Evolutionary conservation across 1,140 invertebrate species (phyloP).

Genomic region (Caenorhabditis remanei): DNA sequence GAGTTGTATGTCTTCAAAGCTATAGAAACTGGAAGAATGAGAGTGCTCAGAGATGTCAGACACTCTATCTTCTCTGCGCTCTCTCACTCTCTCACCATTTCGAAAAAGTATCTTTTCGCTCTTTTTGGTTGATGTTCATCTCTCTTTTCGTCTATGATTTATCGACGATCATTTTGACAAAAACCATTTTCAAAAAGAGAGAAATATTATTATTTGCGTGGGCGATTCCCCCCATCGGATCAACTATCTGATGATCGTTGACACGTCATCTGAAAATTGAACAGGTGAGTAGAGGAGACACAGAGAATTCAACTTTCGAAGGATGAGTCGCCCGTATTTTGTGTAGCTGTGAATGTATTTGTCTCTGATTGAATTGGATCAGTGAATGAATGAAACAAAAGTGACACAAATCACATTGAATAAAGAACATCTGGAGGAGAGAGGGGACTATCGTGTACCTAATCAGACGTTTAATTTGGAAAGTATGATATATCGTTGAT

Average conservation of each 20-base stretch:
- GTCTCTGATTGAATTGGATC: not conserved
- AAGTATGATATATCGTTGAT: too few species aligned
- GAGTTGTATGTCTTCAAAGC: too few species aligned
- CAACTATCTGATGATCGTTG: not conserved
- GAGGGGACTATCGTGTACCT: not conserved
- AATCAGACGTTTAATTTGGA: too few species aligned
- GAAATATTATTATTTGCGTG: slow-evolving; percentile 40
- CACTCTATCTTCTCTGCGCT: too few species aligned
- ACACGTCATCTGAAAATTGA: not conserved
- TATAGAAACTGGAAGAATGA: too few species aligned
- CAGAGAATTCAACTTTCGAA: slow-evolving; percentile 7
- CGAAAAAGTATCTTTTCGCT: too few species aligned
- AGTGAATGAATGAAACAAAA: not conserved
- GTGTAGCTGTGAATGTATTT: slow-evolving; percentile 16
- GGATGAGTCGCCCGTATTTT: slow-evolving; percentile 54
- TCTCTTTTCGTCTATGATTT: not conserved
- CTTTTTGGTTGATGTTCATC: not conserved
- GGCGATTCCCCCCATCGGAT: not conserved
- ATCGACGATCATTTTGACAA: not conserved
- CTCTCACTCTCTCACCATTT: too few species aligned
- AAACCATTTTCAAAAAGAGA: not conserved
- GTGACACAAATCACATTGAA: too few species aligned
- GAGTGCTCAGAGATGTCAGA: too few species aligned
- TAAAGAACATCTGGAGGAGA: not conserved
- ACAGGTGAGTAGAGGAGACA: not conserved